These are phyloP conservation scores for Macrophya annulata DNA, from an alignment of 2,888 invertebrate genomes.

Conservation along the genomic window DNA sequence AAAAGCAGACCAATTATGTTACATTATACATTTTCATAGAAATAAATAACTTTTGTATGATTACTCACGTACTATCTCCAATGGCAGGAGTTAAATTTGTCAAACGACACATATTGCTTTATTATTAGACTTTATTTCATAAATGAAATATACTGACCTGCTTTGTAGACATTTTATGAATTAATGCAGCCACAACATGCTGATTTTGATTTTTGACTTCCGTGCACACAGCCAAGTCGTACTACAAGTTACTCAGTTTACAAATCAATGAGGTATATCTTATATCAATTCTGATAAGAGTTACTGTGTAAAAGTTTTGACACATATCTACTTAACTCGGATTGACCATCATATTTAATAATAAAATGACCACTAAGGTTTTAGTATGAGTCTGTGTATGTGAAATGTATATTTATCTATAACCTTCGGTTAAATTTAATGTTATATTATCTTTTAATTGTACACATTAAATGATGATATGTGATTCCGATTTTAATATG, in stretches of 20 bases:
- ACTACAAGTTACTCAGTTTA: conserved; percentile 48
- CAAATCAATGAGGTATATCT: conserved; percentile 51
- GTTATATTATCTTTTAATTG: neutral
- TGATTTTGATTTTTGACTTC: neutral
- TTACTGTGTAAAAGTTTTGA: neutral
- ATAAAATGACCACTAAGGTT: neutral
- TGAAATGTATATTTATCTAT: conserved; percentile 20
- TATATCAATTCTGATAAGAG: conserved; percentile 52
- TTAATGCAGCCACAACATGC: conserved; percentile 7
- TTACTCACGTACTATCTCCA: neutral
- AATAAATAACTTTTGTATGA: neutral
- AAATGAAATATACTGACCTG: neutral
- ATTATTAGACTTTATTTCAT: too few relatives aligned
- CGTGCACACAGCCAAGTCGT: neutral
- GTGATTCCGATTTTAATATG: neutral
- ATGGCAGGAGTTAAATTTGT: neutral
- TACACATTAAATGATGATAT: conserved; percentile 1
- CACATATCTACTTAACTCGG: neutral
- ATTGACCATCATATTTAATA: neutral
- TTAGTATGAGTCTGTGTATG: neutral
- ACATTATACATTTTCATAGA: neutral
- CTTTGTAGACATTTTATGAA: conserved; percentile 13
- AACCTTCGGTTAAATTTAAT: conserved; percentile 20
- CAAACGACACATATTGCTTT: neutral
- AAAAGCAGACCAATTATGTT: neutral